phyloP scores from a whole-genome alignment of 2,113 vertebrate species.

The Orthonyx spaldingii region DNA sequence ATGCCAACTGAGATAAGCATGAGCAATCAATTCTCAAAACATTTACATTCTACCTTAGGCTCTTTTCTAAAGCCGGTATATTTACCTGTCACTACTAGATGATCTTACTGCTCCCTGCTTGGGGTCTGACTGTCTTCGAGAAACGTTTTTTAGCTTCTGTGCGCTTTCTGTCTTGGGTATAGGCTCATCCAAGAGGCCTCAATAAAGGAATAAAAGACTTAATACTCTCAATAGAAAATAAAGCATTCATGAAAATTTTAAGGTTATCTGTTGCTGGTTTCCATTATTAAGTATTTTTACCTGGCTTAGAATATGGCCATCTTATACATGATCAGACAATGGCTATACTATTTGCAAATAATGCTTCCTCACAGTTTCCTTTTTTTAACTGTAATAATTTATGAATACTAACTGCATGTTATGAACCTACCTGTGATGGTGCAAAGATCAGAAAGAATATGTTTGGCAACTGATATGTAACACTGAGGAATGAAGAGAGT shows the following conservation, averaged over 20 bases:
- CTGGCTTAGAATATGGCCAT: not conserved
- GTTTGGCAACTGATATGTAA: not conserved
- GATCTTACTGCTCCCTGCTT: slow-evolving; percentile 79
- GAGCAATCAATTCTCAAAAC: not conserved
- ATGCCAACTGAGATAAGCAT: not conserved
- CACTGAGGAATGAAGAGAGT: not conserved
- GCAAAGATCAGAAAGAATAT: not conserved
- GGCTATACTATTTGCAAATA: not conserved
- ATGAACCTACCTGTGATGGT: not conserved
- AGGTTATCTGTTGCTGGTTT: not conserved
- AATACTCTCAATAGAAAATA: not conserved
- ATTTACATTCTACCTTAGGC: not conserved
- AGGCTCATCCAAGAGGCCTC: slow-evolving; percentile 88
- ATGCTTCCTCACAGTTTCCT: not conserved
- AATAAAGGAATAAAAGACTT: not conserved
- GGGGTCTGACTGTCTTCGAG: slow-evolving; percentile 80
- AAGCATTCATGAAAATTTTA: not conserved
- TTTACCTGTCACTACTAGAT: slow-evolving; percentile 88
- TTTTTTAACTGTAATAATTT: not conserved
- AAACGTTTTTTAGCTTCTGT: slow-evolving; percentile 80
- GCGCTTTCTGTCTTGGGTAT: slow-evolving; percentile 78
- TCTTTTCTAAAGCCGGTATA: not conserved
- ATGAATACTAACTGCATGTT: no score
- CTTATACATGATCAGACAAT: not conserved
- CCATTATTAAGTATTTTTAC: not conserved